A percentile compares a stretch with the other conserved stretches of the same genome.
These are phyloP conservation scores for Odontophorus gujanensis DNA, from an alignment of 2,113 vertebrate species.

Conservation along the genomic window DNA sequence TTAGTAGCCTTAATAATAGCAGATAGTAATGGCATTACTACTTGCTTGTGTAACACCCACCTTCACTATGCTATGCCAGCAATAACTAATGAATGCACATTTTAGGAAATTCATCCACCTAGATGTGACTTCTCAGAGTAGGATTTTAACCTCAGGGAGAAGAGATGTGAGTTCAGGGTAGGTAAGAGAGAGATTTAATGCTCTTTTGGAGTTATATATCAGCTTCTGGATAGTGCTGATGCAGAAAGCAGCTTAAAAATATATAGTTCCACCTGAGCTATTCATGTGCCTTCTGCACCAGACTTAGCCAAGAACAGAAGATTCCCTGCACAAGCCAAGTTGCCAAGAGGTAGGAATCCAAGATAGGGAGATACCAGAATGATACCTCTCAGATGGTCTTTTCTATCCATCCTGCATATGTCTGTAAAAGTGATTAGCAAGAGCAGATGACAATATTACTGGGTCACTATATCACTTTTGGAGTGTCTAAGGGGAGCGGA, in stretches of 20 bases:
- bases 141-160: not conserved
- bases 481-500: not conserved
- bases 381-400: not conserved
- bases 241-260: slow-evolving; percentile 28
- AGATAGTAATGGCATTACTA: not conserved
- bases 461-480: not conserved
- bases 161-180: not conserved
- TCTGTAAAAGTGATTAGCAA: not conserved
- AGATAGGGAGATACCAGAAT: not conserved
- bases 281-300: not conserved
- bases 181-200: not conserved
- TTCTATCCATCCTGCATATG: not conserved
- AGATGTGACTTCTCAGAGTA: not conserved
- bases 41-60: not conserved
- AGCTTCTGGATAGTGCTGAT: not conserved
- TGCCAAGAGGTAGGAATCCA: not conserved
- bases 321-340: not conserved
- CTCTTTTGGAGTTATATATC: not conserved
- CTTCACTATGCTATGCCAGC: not conserved
- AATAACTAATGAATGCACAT: not conserved
- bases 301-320: not conserved
- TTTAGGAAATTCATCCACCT: slow-evolving; percentile 9
- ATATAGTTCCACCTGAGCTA: slow-evolving; percentile 6
- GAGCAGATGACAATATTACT: not conserved
- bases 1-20: slow-evolving; percentile 9